A percentile compares a stretch with the other conserved stretches of the same genome.
Evolutionary conservation across 1,140 invertebrate species (phyloP).

Genomic region (Macrotrachela quadricornifera): DNA sequence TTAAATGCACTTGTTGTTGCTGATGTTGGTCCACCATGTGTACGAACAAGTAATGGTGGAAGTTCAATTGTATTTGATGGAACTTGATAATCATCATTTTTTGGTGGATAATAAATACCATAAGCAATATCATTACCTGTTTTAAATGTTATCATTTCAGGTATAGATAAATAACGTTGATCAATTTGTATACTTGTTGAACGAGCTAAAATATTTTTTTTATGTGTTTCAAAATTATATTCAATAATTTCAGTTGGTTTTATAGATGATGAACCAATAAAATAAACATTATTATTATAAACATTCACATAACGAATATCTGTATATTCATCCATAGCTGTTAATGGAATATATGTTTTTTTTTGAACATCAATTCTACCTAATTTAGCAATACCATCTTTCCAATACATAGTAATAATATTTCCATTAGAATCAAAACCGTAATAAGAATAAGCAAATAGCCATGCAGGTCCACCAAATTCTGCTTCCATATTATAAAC

Average conservation of each 20-base stretch:
- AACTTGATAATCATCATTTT: conserved; percentile 21
- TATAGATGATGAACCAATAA: no score
- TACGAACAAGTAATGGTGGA: conserved; percentile 25
- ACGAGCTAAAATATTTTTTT: no score
- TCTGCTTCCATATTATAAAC: conserved; percentile 13
- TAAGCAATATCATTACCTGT: conserved; percentile 16
- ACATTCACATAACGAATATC: conserved; percentile 12
- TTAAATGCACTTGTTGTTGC: conserved; percentile 15
- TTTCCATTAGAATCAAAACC: conserved; percentile 9
- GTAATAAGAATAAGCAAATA: conserved; percentile 16
- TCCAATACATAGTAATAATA: neutral
- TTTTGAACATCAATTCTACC: neutral
- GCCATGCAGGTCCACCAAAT: conserved; percentile 21
- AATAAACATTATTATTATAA: conserved; percentile 12
- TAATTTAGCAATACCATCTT: conserved; percentile 10
- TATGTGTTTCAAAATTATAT: no score
- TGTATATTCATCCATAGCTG: neutral
- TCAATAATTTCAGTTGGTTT: no score
- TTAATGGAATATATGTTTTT: neutral
- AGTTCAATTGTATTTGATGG: conserved; percentile 13
- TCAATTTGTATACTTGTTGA: conserved; percentile 15
- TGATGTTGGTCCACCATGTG: conserved; percentile 28
- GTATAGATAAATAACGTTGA: conserved; percentile 19
- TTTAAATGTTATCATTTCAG: conserved; percentile 18
- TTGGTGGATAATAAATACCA: conserved; percentile 24